Evolutionary conservation across 2,113 vertebrate species (phyloP), one percentile per base, ranked within the genome.

Genomic region (Ornithorhynchus anatinus): DNA sequence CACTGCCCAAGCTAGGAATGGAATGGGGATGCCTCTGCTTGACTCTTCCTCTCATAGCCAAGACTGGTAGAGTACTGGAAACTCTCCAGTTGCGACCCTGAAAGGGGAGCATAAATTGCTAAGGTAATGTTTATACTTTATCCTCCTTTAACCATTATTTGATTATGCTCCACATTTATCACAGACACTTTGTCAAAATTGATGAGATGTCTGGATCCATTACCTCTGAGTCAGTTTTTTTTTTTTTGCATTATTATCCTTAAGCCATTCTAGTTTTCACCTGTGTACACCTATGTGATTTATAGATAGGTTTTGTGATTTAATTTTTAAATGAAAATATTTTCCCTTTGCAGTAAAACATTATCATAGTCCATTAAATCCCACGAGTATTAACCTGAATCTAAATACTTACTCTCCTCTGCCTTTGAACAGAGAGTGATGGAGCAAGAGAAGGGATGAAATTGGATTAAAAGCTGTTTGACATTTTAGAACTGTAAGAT

Each of bases 401-500:
- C 1, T 0, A 52, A 16, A 8, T 70, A 38, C 0, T 3, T 32
- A 69, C 20, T 88, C 6, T 8, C 5, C 45, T 82, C 77, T 75
- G 6, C 39, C 56, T 39, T n/a, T n/a, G n/a, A n/a, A n/a, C n/a
- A n/a, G n/a, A n/a, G n/a, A n/a, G n/a, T n/a, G n/a, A n/a, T n/a
- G n/a, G n/a, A n/a, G n/a, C n/a, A n/a, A n/a, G n/a, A n/a, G n/a
- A n/a, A n/a, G n/a, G n/a, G n/a, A n/a, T 42, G 3, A 50, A 17
- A 0, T 38, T 31, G 20, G 16, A 0, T 22, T 10, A 51, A 72
- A 20, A 68, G 58, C 62, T 57, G 79, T 50, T 25, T 86, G 51
- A 79, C 75, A 82, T 86, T 90, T 84, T 66, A 59, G 47, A 47
- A 79, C 52, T 59, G 12, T 68, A 72, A 79, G 32, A 68, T 67